These are phyloP conservation scores for Drosophila kanapiae DNA, from an alignment of 1,140 invertebrate species.

Conservation along the genomic window DNA sequence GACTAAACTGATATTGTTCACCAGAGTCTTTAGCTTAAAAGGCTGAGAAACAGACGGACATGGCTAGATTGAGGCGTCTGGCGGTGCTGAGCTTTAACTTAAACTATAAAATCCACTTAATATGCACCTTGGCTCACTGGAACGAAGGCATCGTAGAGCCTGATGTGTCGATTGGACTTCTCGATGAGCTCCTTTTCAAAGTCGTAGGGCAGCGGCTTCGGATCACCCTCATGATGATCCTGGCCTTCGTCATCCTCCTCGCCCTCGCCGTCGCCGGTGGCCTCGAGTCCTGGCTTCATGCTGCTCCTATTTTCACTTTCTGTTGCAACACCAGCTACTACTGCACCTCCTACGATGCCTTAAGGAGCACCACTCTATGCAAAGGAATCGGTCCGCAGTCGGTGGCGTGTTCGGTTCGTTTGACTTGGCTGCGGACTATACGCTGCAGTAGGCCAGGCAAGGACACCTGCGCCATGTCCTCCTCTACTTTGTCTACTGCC, in stretches of 20 bases:
- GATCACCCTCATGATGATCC: slow-evolving; percentile 69
- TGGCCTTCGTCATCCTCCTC: slow-evolving; percentile 48
- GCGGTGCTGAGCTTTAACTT: too few species aligned
- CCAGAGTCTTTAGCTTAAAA: too few species aligned
- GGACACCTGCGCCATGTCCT: slow-evolving; percentile 46
- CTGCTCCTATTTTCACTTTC: slow-evolving; percentile 6
- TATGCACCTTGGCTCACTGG: slow-evolving; percentile 58
- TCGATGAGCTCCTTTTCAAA: slow-evolving; percentile 81
- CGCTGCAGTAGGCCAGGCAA: slow-evolving; percentile 43
- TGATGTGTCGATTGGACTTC: slow-evolving; percentile 69
- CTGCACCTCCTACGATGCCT: slow-evolving; percentile 6
- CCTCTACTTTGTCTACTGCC: slow-evolving; percentile 9
- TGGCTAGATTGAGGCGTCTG: too few species aligned
- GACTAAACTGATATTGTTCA: too few species aligned
- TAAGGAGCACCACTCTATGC: slow-evolving; percentile 11
- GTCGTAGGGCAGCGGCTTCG: slow-evolving; percentile 67
- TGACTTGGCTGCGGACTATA: slow-evolving; percentile 48
- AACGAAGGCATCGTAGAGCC: slow-evolving; percentile 54
- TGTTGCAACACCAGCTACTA: background rate
- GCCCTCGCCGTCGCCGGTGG: slow-evolving; percentile 30
- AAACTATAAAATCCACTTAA: background rate
- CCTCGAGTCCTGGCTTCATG: slow-evolving; percentile 53
- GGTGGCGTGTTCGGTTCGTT: slow-evolving; percentile 56
- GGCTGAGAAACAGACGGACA: too few species aligned
- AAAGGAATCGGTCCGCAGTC: slow-evolving; percentile 44